These are phyloP conservation scores for Limosa lapponica DNA, from an alignment of 2,797 vertebrate species.

Conservation along the genomic window DNA sequence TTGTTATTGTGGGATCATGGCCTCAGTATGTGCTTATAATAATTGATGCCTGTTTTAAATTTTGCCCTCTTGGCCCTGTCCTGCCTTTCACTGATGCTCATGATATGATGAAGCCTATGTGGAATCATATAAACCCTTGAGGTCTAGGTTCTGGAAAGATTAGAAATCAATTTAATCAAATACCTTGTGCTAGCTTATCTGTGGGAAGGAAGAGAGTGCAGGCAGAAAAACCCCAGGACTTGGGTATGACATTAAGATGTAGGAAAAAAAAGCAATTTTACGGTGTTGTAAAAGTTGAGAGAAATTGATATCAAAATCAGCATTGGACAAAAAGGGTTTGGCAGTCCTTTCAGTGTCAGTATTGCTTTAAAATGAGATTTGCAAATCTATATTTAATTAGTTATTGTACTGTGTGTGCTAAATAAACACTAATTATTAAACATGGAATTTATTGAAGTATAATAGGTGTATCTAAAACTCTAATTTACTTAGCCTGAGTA, in stretches of 20 bases:
- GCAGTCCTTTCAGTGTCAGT: background rate
- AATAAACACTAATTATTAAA: conserved; percentile 47
- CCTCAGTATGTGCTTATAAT: background rate
- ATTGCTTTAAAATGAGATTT: conserved; percentile 42
- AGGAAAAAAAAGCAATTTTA: background rate
- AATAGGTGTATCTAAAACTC: conserved; percentile 8
- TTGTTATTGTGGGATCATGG: background rate
- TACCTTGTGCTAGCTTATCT: background rate
- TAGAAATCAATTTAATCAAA: background rate
- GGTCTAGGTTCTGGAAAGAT: background rate
- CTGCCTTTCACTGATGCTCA: background rate
- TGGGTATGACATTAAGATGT: background rate
- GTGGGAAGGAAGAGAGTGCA: background rate
- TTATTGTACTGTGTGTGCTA: background rate
- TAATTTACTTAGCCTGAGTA: background rate
- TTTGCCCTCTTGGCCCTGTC: background rate
- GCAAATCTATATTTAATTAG: conserved; percentile 31
- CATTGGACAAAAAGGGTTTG: background rate
- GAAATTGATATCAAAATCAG: background rate
- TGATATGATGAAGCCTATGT: background rate
- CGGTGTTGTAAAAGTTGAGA: background rate
- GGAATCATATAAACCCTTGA: background rate
- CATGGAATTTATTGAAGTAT: conserved; percentile 19
- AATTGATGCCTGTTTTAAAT: background rate
- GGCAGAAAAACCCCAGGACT: background rate